Percentiles rank a stretch among this genome's conserved stretches.
These are phyloP conservation scores for Patella vulgata DNA, from an alignment of 1,140 invertebrate species.

Conservation along the genomic window DNA sequence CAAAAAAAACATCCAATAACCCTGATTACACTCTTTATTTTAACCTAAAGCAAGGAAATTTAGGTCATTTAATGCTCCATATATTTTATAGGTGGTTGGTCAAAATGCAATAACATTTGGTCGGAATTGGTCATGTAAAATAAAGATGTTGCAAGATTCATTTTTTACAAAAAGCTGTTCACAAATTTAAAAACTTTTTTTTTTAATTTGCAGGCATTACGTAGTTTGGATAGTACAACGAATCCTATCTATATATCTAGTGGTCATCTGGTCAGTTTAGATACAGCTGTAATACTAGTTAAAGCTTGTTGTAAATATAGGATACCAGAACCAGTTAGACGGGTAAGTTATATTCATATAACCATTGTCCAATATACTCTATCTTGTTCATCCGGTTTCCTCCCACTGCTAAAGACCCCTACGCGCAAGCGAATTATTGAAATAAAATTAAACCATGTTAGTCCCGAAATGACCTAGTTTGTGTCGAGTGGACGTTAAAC, in stretches of 20 bases:
- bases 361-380: background rate
- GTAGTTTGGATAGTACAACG: conserved; percentile 41
- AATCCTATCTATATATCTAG: conserved; percentile 69
- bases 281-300: conserved; percentile 64
- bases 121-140: no score
- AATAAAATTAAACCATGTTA: background rate
- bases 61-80: no score
- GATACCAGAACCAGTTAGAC: conserved; percentile 68
- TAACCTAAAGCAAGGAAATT: no score
- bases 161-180: no score
- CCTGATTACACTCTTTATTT: no score
- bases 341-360: conserved; percentile 40
- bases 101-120: no score
- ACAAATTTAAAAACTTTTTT: background rate
- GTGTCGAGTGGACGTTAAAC: background rate
- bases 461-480: background rate
- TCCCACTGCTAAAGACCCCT: no score
- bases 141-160: no score
- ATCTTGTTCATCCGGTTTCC: no score
- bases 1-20: no score
- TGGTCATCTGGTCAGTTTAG: conserved; percentile 67
- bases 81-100: no score
- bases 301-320: conserved; percentile 62
- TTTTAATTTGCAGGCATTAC: conserved; percentile 43
- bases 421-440: no score